Evolutionary conservation across 2,113 vertebrate genomes (phyloP).

Genomic region (Phylloscopus whistleri): DNA sequence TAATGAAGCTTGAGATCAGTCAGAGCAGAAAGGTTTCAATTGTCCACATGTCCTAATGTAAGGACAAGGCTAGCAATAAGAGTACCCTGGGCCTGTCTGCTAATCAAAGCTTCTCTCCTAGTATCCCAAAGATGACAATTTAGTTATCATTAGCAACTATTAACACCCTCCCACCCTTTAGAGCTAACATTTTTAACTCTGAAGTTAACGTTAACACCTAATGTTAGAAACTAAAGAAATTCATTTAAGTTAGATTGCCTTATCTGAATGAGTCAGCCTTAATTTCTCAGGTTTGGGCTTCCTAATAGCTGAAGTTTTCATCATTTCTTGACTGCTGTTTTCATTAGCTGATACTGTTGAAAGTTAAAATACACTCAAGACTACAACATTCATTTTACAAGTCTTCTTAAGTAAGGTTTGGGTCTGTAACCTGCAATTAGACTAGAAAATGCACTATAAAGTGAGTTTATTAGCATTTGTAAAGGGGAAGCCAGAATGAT

Average conservation of each 20-base stretch:
- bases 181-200: neutral
- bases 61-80: neutral
- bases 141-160: neutral
- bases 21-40: conserved; percentile 19
- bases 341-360: neutral
- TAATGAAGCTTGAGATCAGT: neutral
- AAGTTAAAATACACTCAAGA: neutral
- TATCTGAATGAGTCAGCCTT: neutral
- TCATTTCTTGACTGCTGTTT: neutral
- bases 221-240: neutral
- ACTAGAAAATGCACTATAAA: conserved; percentile 3
- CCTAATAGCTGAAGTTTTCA: neutral
- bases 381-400: neutral
- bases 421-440: conserved; percentile 27
- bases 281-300: neutral
- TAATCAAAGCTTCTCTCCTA: neutral
- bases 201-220: neutral
- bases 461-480: conserved; percentile 1
- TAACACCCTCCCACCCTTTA: neutral
- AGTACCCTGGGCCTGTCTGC: neutral
- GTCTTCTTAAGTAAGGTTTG: neutral
- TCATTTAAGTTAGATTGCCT: neutral
- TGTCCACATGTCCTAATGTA: neutral
- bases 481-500: neutral
- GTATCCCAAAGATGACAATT: neutral